A percentile compares a stretch with the other conserved stretches of the same genome.
Evolutionary conservation across 2,888 invertebrate species (phyloP).

Genomic region (Notocelia uddmanniana): DNA sequence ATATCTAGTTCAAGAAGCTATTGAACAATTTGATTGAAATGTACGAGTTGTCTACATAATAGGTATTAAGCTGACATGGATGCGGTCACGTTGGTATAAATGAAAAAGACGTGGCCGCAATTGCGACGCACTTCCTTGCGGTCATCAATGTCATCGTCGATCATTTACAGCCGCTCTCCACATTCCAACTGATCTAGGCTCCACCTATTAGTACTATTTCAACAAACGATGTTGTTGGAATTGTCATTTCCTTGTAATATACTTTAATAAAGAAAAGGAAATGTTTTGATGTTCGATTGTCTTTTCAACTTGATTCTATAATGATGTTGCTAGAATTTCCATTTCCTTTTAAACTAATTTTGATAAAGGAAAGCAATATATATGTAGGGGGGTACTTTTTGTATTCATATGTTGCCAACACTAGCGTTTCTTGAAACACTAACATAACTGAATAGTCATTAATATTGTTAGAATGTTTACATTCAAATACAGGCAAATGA

Average conservation of each 20-base stretch:
- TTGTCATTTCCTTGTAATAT: background rate
- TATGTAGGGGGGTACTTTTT: too few relatives aligned
- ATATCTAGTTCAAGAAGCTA: background rate
- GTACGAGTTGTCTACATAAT: background rate
- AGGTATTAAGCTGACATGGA: background rate
- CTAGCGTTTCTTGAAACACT: too few relatives aligned
- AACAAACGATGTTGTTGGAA: conserved; percentile 5
- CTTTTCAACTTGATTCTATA: background rate
- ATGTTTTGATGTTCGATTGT: too few relatives aligned
- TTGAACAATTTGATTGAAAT: background rate
- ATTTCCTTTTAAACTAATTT: background rate
- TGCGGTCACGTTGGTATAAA: conserved; percentile 24
- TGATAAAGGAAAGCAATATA: background rate
- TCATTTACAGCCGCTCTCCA: conserved; percentile 25
- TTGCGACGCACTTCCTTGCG: conserved; percentile 30
- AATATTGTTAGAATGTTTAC: background rate
- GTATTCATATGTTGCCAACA: too few relatives aligned
- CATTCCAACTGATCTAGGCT: conserved; percentile 36
- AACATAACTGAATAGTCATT: background rate
- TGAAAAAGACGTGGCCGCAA: conserved; percentile 31
- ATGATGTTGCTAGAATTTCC: background rate
- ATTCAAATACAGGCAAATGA: too few relatives aligned
- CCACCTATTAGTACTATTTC: conserved; percentile 40
- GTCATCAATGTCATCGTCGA: conserved; percentile 40
- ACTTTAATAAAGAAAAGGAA: background rate